Base-by-base conservation (phyloP, 2,888 invertebrate genomes). In the Drosophila sordidula region DNA sequence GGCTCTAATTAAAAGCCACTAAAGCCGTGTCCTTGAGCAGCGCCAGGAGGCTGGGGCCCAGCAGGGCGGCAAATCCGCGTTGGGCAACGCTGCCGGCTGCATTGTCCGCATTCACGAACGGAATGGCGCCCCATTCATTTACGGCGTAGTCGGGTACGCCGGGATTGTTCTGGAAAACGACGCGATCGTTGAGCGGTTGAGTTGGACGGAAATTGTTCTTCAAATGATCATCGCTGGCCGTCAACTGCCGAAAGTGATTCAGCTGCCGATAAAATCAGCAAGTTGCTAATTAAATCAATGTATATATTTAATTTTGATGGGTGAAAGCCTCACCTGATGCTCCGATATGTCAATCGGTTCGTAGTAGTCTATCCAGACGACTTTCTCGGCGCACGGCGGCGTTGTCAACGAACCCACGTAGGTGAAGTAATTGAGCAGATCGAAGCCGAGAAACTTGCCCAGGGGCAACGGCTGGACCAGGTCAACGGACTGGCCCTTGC, bases 371-470 rank as follows among this genome's bases (percentile, higher is more conserved):
- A 97, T 94, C 97, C 97, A 98, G 41, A 95, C 95, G 41, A 97
- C 97, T 50, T 96, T 95, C 93, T 98, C 97, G 22, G 94, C 94
- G 80, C 96, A 96, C 0, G 97, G 97, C 2, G 97, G 97, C 2
- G 97, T 97, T 4, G 97, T 97, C 75, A 97, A 91, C 0, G 97
- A 97, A 0, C 98, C 98, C 45, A 94, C 93, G 90, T 98, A 98
- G 0, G 96, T 97, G 93, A 95, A 97, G 92, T 97, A 98, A 39
- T 94, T 92, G 38, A 94, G 90, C 66, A 94, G 91, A 85, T 94
- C 93, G 46, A 92, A 91, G 0, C 93, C 93, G 59, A 95, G 84
- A 45, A 95, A 93, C 55, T 94, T 92, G n/a, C 92, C 91, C 78
- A 95, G 92, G 0, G 93, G 93, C 76, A 94, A 93, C 0, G 94